Evolutionary conservation across 2,888 invertebrate genomes (phyloP).

Genomic region (Prenolepis imparis): DNA sequence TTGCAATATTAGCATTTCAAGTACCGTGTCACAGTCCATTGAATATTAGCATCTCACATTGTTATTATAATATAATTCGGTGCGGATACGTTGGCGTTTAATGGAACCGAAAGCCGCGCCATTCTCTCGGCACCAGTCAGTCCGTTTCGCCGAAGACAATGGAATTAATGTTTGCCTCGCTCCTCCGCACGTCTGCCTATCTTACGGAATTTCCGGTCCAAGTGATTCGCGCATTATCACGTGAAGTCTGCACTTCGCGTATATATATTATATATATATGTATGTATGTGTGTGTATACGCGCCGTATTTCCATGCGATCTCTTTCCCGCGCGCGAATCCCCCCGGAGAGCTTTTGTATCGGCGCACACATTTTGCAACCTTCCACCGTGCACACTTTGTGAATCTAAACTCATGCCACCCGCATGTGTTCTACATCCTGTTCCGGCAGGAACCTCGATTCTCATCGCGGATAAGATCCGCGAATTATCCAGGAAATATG

Average conservation of each 20-base stretch:
- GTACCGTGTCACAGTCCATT: conserved; percentile 50
- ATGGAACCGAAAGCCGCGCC: conserved; percentile 61
- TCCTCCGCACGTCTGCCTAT: conserved; percentile 64
- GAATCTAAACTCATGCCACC: conserved; percentile 2
- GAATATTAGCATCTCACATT: conserved; percentile 56
- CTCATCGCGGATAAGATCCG: conserved; percentile 19
- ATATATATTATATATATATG: background rate
- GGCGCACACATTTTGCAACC: conserved; percentile 30
- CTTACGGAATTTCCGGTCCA: conserved; percentile 59
- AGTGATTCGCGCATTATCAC: conserved; percentile 56
- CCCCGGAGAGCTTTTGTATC: conserved; percentile 34
- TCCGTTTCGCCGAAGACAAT: conserved; percentile 68
- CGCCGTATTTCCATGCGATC: conserved; percentile 17
- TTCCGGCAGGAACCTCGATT: conserved; percentile 9
- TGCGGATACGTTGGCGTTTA: conserved; percentile 67
- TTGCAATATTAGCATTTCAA: conserved; percentile 52
- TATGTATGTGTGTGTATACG: background rate
- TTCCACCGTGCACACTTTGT: background rate
- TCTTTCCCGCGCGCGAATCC: conserved; percentile 36
- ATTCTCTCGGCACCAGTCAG: conserved; percentile 55
- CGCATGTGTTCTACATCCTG: conserved; percentile 10
- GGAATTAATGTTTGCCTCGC: conserved; percentile 72
- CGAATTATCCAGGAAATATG: conserved; percentile 3
- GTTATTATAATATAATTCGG: conserved; percentile 55
- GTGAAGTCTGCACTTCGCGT: conserved; percentile 38